phyloP scores from a whole-genome alignment of 2,797 vertebrate genomes.

The Brachymystax lenok region DNA sequence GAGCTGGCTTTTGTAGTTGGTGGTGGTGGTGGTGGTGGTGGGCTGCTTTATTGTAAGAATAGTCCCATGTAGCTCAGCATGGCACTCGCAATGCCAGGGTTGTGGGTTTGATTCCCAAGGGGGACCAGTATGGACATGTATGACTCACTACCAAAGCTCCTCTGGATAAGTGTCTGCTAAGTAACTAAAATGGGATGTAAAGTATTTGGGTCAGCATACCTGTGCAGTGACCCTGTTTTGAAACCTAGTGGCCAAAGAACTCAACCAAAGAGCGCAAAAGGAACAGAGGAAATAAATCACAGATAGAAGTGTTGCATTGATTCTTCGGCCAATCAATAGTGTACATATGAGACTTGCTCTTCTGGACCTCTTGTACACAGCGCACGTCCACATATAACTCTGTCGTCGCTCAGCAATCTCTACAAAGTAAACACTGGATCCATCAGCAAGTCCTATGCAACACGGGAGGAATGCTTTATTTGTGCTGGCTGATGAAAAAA shows the following conservation, averaged over 20 bases:
- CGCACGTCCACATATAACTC: constrained; percentile 55
- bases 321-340: constrained; percentile 57
- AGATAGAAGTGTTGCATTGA: constrained; percentile 68
- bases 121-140: too few relatives aligned
- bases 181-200: constrained; percentile 8
- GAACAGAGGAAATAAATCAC: constrained; percentile 67
- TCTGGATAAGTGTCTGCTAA: too few relatives aligned
- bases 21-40: constrained; percentile 46
- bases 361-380: constrained; percentile 1
- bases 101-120: too few relatives aligned
- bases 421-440: constrained; percentile 54
- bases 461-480: constrained; percentile 22
- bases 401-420: constrained; percentile 54
- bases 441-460: constrained; percentile 16
- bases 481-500: constrained; percentile 47
- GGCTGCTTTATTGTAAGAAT: background rate
- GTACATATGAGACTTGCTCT: constrained; percentile 40
- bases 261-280: constrained; percentile 61
- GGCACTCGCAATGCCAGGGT: too few relatives aligned
- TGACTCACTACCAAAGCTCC: too few relatives aligned
- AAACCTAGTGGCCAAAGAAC: constrained; percentile 63
- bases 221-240: constrained; percentile 58
- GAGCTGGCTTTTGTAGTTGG: constrained; percentile 38
- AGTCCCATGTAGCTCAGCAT: background rate
- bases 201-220: constrained; percentile 68